Base-by-base conservation (phyloP, 2,888 invertebrate genomes). In the Microplitis manilae region DNA sequence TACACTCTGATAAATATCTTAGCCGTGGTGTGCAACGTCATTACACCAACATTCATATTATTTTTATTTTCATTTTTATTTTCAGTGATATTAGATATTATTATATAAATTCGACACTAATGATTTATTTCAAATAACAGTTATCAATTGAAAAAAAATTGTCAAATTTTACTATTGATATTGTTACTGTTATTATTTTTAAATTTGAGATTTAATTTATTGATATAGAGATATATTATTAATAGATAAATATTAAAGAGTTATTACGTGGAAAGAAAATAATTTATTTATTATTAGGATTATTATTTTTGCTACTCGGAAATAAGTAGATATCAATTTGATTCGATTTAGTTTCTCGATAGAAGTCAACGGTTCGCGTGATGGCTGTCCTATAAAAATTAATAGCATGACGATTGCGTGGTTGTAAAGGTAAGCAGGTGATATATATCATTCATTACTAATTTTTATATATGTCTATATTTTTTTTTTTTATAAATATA, bases 321-420 rank as follows among this genome's bases (percentile, higher is more conserved):
- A 72, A 59, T 39, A 15, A 61, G 68, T 41, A 65, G 59, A 61
- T 71, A 71, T 70, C 64, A 65, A 76, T 76, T 76, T 73, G 38
- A 73, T 73, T 71, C 41, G 65, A 71, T 76, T 73, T 68, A 73
- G 71, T 68, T 65, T 70, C 65, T 73, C 60, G 70, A 77, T 67
- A 71, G 50, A 69, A 73, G 70, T 73, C 69, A 73, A 77, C 73
- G 71, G 68, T 20, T 77, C n/a, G 73, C 73, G 77, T 77, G 73
- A 69, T 73, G 50, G 20, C 39, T 68, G 65, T 40, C 39, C 70
- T 41, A 70, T 60, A 69, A 69, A 67, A 67, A 77, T 74, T 74
- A 74, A 77, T 74, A 73, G 73, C 60, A 62, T 30, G 41, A 30
- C 38, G 60, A 77, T 71, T 15, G 62, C 62, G 20, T 60, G 30